Conservation (phyloP, 2,113 vertebrate species). For the Chionomys nivalis region DNA sequence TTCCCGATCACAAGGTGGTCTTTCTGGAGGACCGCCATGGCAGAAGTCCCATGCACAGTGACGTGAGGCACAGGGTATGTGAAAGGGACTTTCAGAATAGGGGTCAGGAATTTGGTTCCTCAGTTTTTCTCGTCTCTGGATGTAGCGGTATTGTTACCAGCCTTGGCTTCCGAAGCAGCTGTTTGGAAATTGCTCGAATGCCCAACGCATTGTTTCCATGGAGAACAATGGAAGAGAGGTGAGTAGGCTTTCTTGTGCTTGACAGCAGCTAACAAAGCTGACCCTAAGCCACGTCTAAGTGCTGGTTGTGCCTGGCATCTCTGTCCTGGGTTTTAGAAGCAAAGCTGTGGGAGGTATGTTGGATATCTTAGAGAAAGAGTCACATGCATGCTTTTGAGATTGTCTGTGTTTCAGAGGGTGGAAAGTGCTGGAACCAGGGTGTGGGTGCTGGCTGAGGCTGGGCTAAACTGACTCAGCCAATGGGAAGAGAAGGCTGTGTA, state of each 20-base stretch:
- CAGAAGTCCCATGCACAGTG: neutral
- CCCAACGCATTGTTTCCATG: neutral
- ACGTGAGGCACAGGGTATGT: neutral
- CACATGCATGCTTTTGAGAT: fast-evolving
- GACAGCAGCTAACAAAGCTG: neutral
- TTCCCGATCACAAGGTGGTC: neutral
- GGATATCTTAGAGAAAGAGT: neutral
- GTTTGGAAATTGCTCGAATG: neutral
- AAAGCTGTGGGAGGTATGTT: neutral
- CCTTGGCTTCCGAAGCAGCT: neutral
- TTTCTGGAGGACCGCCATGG: neutral
- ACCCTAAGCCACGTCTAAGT: fast-evolving
- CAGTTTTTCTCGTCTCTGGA: neutral
- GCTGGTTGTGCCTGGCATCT: neutral
- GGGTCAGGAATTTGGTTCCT: neutral
- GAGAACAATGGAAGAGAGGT: fast-evolving
- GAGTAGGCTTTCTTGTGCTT: neutral
- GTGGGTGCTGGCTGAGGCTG: fast-evolving
- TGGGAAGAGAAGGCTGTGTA: neutral
- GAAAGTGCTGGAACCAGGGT: neutral
- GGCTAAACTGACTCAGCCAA: fast-evolving
- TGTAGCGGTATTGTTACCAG: neutral
- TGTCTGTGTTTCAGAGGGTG: neutral
- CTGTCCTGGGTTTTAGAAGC: neutral
- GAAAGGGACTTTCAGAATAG: neutral